Percentiles rank a stretch among this genome's conserved stretches.
Evolutionary conservation across 2,797 vertebrate species (phyloP).

Genomic region (Gymnothorax javanicus): DNA sequence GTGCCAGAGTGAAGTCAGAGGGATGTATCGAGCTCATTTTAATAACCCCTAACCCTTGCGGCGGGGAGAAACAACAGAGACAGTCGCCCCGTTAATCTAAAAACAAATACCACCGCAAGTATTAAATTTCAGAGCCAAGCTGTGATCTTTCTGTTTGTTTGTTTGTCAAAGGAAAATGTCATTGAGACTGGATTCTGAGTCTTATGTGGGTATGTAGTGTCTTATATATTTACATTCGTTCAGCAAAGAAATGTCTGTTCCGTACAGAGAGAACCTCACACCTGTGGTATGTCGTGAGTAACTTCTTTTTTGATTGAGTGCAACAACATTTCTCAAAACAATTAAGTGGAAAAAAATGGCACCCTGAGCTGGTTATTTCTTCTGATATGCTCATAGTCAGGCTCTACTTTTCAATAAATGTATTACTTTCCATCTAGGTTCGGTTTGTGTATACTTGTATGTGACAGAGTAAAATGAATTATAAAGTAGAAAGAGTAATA

Average conservation of each 20-base stretch:
- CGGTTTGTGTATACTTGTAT: not conserved
- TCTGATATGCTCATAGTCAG: not conserved
- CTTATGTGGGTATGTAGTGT: not conserved
- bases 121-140: not conserved
- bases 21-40: not conserved
- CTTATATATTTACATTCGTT: not conserved
- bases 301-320: too few relatives aligned
- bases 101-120: not conserved
- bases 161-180: not conserved
- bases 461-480: not conserved
- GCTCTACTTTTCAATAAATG: not conserved
- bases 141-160: not conserved
- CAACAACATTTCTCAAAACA: too few relatives aligned
- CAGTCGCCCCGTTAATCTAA: not conserved
- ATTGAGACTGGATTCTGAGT: not conserved
- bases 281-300: too few relatives aligned
- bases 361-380: not conserved
- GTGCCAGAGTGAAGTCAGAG: not conserved
- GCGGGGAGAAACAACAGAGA: not conserved
- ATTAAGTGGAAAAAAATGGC: not conserved
- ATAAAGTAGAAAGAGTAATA: not conserved
- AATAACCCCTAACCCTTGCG: not conserved
- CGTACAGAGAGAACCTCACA: not conserved
- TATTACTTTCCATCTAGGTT: not conserved
- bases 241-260: not conserved